These are phyloP conservation scores for Cephalopachus bancanus DNA, from an alignment of 2,797 vertebrate genomes.

Conservation along the genomic window DNA sequence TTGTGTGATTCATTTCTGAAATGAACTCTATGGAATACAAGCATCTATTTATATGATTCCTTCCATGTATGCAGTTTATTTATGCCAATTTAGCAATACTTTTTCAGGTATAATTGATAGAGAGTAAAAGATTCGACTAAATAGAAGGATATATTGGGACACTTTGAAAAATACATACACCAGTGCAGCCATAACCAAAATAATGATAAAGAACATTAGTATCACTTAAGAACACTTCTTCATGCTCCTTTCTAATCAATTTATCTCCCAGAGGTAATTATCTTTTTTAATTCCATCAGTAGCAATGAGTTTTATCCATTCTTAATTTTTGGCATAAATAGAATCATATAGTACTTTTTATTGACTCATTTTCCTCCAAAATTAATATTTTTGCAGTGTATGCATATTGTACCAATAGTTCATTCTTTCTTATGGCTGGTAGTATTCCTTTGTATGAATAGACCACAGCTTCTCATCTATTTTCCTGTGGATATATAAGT, in stretches of 20 bases:
- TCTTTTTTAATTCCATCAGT: not conserved
- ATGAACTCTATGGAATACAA: not conserved
- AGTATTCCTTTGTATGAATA: not conserved
- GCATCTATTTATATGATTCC: not conserved
- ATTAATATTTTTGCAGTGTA: not conserved
- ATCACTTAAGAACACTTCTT: not conserved
- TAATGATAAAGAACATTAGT: not conserved
- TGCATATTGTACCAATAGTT: not conserved
- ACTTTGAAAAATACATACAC: not conserved
- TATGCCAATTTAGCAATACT: not conserved
- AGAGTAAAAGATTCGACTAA: not conserved
- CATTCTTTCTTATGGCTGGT: not conserved
- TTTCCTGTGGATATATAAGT: not conserved
- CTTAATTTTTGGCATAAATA: no score
- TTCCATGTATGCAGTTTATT: not conserved
- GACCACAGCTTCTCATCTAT: not conserved
- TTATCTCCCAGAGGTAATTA: not conserved
- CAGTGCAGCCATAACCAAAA: not conserved
- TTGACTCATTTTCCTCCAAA: not conserved
- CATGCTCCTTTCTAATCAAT: fast-evolving
- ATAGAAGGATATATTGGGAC: not conserved
- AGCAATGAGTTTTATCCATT: not conserved
- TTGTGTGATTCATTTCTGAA: not conserved
- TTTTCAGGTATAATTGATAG: not conserved
- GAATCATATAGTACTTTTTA: no score